Evolutionary conservation across 1,140 invertebrate species (phyloP).

Genomic region (Leucophenga varia): DNA sequence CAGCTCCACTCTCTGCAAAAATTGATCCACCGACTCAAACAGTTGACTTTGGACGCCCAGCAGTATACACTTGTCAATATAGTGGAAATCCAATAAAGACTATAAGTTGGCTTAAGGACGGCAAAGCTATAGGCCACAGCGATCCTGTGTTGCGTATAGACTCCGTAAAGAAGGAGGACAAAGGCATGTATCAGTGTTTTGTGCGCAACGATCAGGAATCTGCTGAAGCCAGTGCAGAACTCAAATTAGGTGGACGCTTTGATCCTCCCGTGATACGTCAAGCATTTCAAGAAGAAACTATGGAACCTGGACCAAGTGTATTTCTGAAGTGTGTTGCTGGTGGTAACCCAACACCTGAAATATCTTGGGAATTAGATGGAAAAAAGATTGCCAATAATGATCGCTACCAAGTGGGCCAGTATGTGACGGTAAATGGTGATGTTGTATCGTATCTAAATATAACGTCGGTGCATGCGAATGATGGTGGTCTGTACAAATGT

Average conservation of each 20-base stretch:
- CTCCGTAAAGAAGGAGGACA: conserved; percentile 89
- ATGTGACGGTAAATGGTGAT: conserved; percentile 84
- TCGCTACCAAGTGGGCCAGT: conserved; percentile 77
- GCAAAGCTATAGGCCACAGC: conserved; percentile 76
- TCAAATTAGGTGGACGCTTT: conserved; percentile 90
- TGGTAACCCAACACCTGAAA: conserved; percentile 87
- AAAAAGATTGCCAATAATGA: conserved; percentile 81
- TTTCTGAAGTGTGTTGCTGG: conserved; percentile 77
- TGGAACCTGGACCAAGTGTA: conserved; percentile 82
- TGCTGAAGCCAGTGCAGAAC: conserved; percentile 86
- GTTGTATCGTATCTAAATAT: conserved; percentile 94
- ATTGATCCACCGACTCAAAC: conserved; percentile 89
- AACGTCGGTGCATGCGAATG: conserved; percentile 86
- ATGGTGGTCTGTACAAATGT: conserved; percentile 92
- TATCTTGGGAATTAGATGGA: conserved; percentile 91
- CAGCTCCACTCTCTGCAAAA: conserved; percentile 80
- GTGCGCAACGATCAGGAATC: conserved; percentile 92
- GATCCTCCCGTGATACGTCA: conserved; percentile 86
- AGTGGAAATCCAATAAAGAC: conserved; percentile 88
- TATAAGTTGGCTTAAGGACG: conserved; percentile 91
- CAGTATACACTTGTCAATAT: conserved; percentile 85
- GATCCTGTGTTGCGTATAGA: conserved; percentile 81
- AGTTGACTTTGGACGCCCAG: conserved; percentile 88
- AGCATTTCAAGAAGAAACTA: conserved; percentile 81
- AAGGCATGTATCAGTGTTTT: conserved; percentile 97